These are phyloP conservation scores for Rhagoletis zephyria DNA, from an alignment of 1,140 invertebrate genomes.

Conservation along the genomic window DNA sequence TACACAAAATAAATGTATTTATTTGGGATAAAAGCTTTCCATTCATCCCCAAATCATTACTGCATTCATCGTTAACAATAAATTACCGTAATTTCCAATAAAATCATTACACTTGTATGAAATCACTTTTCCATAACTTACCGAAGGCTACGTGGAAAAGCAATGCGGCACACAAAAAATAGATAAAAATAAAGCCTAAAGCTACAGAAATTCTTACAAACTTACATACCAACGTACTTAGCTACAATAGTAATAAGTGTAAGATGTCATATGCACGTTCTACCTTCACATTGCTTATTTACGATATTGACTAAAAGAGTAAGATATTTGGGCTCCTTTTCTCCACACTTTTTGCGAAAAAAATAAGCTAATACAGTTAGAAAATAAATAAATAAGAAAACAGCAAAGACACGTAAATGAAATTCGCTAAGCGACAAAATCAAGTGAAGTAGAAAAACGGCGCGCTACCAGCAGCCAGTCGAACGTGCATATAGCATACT, in stretches of 20 bases:
- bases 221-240: too few species aligned
- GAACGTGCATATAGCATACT: conserved; percentile 1
- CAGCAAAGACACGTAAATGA: conserved; percentile 23
- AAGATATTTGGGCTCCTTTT: conserved; percentile 50
- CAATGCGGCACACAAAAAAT: neutral
- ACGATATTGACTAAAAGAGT: conserved; percentile 69
- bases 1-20: neutral
- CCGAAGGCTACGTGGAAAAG: neutral
- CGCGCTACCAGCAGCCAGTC: neutral
- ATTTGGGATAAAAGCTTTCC: neutral
- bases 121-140: neutral
- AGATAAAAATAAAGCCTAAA: conserved; percentile 48
- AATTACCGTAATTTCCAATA: conserved; percentile 48
- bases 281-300: conserved; percentile 69
- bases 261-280: conserved; percentile 66
- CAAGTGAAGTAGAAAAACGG: conserved; percentile 64
- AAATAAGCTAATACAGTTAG: conserved; percentile 49
- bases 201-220: neutral
- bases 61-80: conserved; percentile 7
- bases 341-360: neutral
- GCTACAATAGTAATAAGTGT: neutral
- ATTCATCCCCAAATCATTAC: neutral
- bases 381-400: conserved; percentile 50
- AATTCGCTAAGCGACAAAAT: conserved; percentile 51
- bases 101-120: conserved; percentile 18